Base-by-base conservation (phyloP, 2,797 vertebrate species). In the Arnoldichthys spilopterus region DNA sequence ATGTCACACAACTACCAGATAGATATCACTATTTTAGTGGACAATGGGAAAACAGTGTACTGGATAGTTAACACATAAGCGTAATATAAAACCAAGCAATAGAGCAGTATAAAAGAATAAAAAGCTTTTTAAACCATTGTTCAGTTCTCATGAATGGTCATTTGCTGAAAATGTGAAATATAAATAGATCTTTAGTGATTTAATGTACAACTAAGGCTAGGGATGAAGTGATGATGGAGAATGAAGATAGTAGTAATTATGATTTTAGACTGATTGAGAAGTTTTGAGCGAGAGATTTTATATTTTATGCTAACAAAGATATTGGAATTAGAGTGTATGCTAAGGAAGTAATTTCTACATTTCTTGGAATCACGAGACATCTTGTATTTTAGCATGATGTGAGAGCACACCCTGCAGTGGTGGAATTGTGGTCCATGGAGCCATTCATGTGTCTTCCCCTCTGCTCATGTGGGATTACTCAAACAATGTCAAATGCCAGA, bases 401-500 rank as follows among this genome's bases (percentile, higher is more conserved):
- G 20, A 34, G 30, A 32, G 28, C 8, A 18, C 9, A 20, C 59
- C 16, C 28, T 20, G 59, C 28, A 62, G 30, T 18, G 7, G 58
- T 30, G 58, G 22, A 11, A 30, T 34, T 62, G 28, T 32, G 59
- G 28, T 62, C 59, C 30, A 3, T 9, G 6, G 16, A 62, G 56
- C 56, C 11, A 12, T 28, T 59, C 26, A 16, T 6, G 12, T 16
- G 53, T 82, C 75, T 90, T 86, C 37, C 34, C 85, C 84, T 86
- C 81, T 73, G 86, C 47, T 47, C 59, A 51, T 51, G 58, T 85
- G 76, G 87, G 90, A 91, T 91, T 89, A 63, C 11, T 51, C 16
- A 89, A 90, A 88, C 81, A 83, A 56, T 85, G 70, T 85, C 79
- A 87, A 88, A 89, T 87, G 66, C 45, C 45, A 43, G 82, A 86